phyloP scores from a whole-genome alignment of 2,888 invertebrate genomes.

The Aphodius granarius region DNA sequence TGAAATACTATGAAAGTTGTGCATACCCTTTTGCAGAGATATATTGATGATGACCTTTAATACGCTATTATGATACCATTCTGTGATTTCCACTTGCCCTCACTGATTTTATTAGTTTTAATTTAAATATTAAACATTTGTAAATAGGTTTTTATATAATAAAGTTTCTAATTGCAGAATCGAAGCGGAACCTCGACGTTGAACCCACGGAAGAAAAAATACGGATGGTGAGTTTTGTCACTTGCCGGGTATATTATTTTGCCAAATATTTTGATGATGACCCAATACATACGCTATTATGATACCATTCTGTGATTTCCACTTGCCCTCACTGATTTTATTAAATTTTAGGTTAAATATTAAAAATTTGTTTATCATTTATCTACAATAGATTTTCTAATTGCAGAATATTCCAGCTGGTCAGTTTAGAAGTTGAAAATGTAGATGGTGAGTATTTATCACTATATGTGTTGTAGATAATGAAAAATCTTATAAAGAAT shows the following conservation, averaged over 20 bases:
- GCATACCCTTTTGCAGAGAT: not conserved
- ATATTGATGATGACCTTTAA: conserved; percentile 21
- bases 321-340: conserved; percentile 30
- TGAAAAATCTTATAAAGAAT: too few relatives aligned
- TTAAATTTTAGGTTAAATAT: not conserved
- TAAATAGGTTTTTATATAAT: not conserved
- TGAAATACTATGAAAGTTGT: too few relatives aligned
- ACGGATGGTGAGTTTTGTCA: not conserved
- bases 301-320: conserved; percentile 19
- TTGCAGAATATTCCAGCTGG: not conserved
- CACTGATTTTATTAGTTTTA: conserved; percentile 19
- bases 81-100: conserved; percentile 28
- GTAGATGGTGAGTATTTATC: not conserved
- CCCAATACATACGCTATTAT: conserved; percentile 27
- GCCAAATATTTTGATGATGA: conserved; percentile 19
- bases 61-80: conserved; percentile 27
- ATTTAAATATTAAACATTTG: too few relatives aligned
- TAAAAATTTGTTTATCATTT: not conserved
- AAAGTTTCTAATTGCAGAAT: not conserved
- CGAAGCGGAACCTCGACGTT: not conserved
- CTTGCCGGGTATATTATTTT: not conserved
- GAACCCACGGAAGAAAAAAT: too few relatives aligned
- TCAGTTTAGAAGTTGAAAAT: not conserved
- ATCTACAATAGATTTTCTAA: not conserved
- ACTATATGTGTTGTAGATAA: not conserved